phyloP scores from a whole-genome alignment of 2,113 vertebrate genomes.

The Plecturocebus donacophilus region DNA sequence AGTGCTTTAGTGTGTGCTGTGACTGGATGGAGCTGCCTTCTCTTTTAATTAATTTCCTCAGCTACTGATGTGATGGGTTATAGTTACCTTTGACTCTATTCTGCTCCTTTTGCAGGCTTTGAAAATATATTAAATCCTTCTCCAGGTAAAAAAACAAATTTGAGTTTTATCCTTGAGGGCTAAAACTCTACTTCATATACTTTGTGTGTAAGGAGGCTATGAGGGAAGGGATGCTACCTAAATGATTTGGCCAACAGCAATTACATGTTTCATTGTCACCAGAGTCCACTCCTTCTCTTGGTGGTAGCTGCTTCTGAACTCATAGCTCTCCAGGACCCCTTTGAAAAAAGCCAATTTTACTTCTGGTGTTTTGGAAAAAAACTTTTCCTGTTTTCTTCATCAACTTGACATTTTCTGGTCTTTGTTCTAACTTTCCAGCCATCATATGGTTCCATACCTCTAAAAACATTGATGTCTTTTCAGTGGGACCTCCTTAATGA shows the following conservation, averaged over 20 bases:
- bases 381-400: neutral
- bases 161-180: neutral
- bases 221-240: neutral
- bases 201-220: neutral
- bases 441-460: neutral
- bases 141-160: neutral
- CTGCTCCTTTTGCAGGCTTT: neutral
- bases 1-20: neutral
- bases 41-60: neutral
- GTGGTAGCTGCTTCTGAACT: neutral
- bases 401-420: neutral
- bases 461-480: neutral
- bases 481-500: neutral
- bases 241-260: neutral
- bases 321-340: neutral
- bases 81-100: neutral
- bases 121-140: neutral
- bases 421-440: neutral
- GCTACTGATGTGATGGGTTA: neutral
- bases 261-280: neutral
- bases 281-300: neutral
- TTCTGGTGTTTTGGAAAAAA: neutral
- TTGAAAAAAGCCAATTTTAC: neutral
- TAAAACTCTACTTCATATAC: neutral
- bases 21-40: slow-evolving; percentile 56